These are phyloP conservation scores for Notocelia uddmanniana DNA, from an alignment of 2,888 invertebrate species.

Conservation along the genomic window DNA sequence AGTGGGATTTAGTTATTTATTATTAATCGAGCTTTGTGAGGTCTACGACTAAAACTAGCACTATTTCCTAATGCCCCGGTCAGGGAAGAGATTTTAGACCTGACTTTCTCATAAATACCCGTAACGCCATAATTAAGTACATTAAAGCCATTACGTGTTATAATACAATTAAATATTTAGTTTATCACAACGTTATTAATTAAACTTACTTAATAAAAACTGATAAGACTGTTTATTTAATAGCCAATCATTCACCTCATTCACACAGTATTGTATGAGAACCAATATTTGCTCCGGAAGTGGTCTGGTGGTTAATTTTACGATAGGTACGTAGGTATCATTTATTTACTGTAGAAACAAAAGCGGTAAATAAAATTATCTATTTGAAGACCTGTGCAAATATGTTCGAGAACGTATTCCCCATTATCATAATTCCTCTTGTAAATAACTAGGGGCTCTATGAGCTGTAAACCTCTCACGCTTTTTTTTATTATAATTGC, in stretches of 20 bases:
- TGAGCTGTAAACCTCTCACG: too few species aligned
- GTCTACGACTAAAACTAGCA: too few species aligned
- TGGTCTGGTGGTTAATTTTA: conserved; percentile 46
- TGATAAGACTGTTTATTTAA: conserved; percentile 43
- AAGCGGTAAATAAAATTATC: conserved; percentile 2
- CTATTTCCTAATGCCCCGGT: too few species aligned
- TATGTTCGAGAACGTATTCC: not conserved
- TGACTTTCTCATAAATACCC: too few species aligned
- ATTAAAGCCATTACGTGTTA: not conserved
- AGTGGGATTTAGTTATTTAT: too few species aligned
- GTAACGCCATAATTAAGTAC: too few species aligned
- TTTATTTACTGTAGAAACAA: conserved; percentile 6
- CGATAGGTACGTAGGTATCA: conserved; percentile 17
- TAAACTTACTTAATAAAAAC: not conserved
- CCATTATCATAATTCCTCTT: too few species aligned
- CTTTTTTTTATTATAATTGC: too few species aligned
- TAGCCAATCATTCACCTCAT: conserved; percentile 57
- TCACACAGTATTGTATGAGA: conserved; percentile 67
- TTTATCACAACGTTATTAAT: not conserved
- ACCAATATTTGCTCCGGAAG: conserved; percentile 70
- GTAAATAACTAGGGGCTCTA: too few species aligned
- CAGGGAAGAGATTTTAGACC: too few species aligned
- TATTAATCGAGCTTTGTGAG: too few species aligned
- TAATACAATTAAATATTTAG: not conserved
- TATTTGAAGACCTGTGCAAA: conserved; percentile 4